Evolutionary conservation across 35 echinoderm and acorn worm species (phyloP), one percentile per base, ranked within the genome.

Genomic region (Antedon bifida): DNA sequence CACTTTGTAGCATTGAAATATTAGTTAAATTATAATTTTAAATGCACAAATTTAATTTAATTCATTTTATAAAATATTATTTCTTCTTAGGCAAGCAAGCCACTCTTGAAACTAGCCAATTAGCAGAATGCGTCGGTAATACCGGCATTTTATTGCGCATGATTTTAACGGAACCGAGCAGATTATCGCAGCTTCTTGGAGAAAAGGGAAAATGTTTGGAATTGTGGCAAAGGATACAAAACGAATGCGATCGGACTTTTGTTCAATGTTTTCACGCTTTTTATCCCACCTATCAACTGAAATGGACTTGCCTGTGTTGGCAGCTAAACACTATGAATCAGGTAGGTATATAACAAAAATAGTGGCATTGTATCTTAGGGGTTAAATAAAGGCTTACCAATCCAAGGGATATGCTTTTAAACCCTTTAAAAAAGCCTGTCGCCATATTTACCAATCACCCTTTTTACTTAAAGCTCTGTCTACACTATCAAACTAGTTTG

Each of bases 251-350:
- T 74, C 81, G 83, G 14, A 99, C 95, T 1, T 99, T 99, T 87
- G 91, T 99, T 21, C 79, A 87, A 31, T 99, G 95, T 76, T 99
- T 99, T 35, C 95, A 99, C 86, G 95, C 95, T 0, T 99, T 99
- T 83, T 99, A 91, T 84, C 95, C 95, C 0, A 92, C 95, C 2
- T 80, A 87, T 30, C 95, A 99, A 79, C 91, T 99, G 42, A 99
- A 99, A 86, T 99, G 95, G 95, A 75, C 92, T 34, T 90, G 92
- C 78, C 86, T 99, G 34, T 92, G 90, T 81, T 85, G 90, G 51
- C 83, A 93, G 17, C 81, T 99, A 11, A 89, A 81, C 76, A 74
- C 82, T 16, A 85, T 79, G 33, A 34, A 84, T 55, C 29, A 46
- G 12, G 90, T 92, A 42, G 45, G 46, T 30, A 39, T 19, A 32